These are phyloP conservation scores for Gymnocypris eckloni DNA, from an alignment of 2,797 vertebrate genomes.

Conservation along the genomic window DNA sequence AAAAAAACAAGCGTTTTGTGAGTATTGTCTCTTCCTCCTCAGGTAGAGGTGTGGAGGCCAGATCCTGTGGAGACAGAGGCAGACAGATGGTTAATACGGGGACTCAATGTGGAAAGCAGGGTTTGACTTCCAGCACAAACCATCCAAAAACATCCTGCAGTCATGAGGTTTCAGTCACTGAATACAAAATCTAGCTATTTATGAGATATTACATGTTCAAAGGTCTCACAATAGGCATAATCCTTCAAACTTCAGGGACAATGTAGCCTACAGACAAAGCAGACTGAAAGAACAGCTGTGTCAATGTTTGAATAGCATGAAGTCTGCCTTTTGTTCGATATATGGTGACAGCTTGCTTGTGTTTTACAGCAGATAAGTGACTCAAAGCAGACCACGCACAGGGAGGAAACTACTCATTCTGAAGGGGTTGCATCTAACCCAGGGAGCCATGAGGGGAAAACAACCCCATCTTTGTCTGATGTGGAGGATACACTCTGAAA, in stretches of 20 bases:
- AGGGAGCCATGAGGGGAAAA: constrained; percentile 52
- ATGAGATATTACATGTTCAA: not conserved
- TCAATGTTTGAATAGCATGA: constrained; percentile 61
- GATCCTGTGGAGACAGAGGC: constrained; percentile 51
- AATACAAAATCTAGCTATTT: not conserved
- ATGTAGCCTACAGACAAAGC: not conserved
- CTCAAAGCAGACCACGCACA: constrained; percentile 71
- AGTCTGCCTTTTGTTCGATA: constrained; percentile 33
- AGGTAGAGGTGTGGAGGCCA: constrained; percentile 52
- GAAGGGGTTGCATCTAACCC: constrained; percentile 63
- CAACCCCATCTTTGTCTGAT: constrained; percentile 22
- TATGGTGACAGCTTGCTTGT: constrained; percentile 11
- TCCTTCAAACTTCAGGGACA: not conserved
- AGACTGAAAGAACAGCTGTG: constrained; percentile 8
- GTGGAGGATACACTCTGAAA: constrained; percentile 2
- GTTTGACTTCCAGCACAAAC: constrained; percentile 46
- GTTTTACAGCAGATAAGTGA: constrained; percentile 71
- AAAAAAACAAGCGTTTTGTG: not conserved
- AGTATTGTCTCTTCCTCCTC: not conserved
- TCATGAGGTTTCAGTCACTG: constrained; percentile 32
- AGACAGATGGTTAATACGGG: constrained; percentile 61
- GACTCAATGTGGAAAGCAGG: constrained; percentile 64
- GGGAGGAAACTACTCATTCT: constrained; percentile 65
- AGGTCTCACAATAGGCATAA: not conserved
- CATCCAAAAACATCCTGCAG: constrained; percentile 46